A percentile compares a stretch with the other conserved stretches of the same genome.
These are phyloP conservation scores for Dolichallabes microphthalmus DNA, from an alignment of 2,113 vertebrate genomes.

Conservation along the genomic window DNA sequence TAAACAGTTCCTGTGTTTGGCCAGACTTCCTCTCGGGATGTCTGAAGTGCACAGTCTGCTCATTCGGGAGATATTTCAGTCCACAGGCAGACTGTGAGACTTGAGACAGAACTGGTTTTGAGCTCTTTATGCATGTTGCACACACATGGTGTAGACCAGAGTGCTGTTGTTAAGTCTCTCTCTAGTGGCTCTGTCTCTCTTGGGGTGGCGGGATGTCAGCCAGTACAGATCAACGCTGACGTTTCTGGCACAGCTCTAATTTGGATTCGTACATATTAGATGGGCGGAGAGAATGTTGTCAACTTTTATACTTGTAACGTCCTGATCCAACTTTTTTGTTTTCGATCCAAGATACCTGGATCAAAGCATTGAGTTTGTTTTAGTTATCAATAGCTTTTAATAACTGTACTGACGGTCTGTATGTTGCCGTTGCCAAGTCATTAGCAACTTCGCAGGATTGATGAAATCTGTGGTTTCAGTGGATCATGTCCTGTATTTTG, in stretches of 20 bases:
- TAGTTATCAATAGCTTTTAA: not conserved
- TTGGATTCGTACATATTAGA: not conserved
- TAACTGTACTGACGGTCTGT: not conserved
- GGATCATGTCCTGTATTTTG: not conserved
- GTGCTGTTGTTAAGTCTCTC: not conserved
- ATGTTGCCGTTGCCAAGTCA: not conserved
- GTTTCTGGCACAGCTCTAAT: conserved; percentile 2
- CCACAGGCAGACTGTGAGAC: conserved; percentile 16
- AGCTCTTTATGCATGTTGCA: conserved; percentile 20
- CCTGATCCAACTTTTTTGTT: not conserved
- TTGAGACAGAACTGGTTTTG: conserved; percentile 23
- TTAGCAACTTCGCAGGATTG: not conserved
- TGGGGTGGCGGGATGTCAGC: conserved; percentile 3
- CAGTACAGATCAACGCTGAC: conserved; percentile 20
- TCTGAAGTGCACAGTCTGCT: conserved; percentile 18
- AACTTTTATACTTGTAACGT: not conserved
- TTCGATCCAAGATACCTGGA: too few relatives aligned
- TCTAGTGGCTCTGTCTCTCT: conserved; percentile 15
- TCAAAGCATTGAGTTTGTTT: not conserved
- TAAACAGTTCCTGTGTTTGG: not conserved
- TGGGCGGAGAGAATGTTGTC: not conserved
- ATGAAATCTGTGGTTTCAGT: not conserved
- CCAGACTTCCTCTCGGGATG: conserved; percentile 2
- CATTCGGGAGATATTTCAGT: conserved; percentile 19
- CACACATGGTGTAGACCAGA: not conserved